Conservation (phyloP, 1,140 invertebrate genomes). For the Brachionus sp. region DNA sequence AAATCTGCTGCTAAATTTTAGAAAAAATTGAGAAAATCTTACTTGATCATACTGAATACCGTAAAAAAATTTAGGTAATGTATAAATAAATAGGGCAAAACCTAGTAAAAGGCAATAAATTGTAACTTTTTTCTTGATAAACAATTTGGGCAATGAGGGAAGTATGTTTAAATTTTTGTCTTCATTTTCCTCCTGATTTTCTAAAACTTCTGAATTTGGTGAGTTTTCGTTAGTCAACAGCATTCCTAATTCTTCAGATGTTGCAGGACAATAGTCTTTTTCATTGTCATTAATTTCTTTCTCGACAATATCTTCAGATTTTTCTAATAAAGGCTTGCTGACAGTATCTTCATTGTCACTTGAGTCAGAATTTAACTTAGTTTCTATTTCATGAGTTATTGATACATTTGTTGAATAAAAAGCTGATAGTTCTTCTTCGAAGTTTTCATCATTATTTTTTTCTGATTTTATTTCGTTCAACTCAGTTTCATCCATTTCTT, state of each 20-base stretch:
- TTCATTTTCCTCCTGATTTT: not conserved
- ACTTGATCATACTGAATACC: conserved; percentile 5
- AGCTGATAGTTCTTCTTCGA: not conserved
- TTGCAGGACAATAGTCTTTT: not conserved
- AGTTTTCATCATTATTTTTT: not conserved
- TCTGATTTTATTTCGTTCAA: not conserved
- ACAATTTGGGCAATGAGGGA: not conserved
- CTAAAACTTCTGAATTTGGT: not conserved
- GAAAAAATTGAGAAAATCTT: not conserved
- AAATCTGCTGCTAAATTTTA: not conserved
- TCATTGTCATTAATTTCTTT: not conserved
- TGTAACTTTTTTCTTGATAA: not conserved
- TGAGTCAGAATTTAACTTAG: not conserved
- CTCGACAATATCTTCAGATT: not conserved
- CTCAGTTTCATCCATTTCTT: conserved; percentile 7
- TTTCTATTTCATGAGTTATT: not conserved
- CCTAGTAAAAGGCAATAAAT: not conserved
- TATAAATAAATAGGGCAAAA: not conserved
- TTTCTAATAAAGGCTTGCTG: not conserved
- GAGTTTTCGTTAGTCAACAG: not conserved
- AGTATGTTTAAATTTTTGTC: not conserved
- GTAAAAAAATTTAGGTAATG: not conserved
- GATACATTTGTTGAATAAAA: not conserved
- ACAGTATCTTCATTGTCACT: not conserved
- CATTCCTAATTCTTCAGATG: not conserved